phyloP scores from a whole-genome alignment of 37 sponge, comb jelly and placozoan species.

The Oopsacas minuta region DNA sequence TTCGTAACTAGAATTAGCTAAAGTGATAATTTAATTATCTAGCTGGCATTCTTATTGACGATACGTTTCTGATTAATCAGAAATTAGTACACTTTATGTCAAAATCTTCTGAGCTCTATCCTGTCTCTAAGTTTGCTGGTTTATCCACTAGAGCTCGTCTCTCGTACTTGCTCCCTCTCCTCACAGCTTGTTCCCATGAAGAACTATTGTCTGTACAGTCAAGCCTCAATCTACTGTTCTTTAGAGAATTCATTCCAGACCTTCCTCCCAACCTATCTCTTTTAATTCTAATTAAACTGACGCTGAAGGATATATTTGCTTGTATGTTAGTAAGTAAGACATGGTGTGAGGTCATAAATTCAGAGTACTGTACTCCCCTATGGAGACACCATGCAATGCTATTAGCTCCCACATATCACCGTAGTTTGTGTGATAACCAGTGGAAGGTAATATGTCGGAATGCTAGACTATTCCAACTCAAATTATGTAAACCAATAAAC shows the following conservation, averaged over 20 bases:
- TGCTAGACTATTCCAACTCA: background rate
- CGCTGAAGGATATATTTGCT: background rate
- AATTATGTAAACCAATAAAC: background rate
- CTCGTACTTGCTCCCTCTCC: background rate
- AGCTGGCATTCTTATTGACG: too few species aligned
- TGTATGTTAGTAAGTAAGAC: background rate
- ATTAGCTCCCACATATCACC: background rate
- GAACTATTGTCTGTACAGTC: background rate
- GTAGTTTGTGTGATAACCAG: background rate
- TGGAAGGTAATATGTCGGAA: background rate
- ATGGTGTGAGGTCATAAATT: background rate
- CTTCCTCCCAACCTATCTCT: background rate
- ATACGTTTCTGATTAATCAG: too few species aligned
- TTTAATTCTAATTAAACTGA: background rate
- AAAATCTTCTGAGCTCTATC: too few species aligned
- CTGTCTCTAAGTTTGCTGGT: background rate
- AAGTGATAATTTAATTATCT: too few species aligned
- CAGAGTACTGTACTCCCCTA: background rate
- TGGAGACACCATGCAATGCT: background rate
- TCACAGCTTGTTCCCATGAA: background rate
- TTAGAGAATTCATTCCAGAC: background rate
- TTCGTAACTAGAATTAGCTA: too few species aligned
- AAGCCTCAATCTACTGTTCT: background rate
- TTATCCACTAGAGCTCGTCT: background rate
- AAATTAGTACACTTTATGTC: too few species aligned